Base-by-base conservation (phyloP, 2,113 vertebrate species). In the Lamprologus lemairii region DNA sequence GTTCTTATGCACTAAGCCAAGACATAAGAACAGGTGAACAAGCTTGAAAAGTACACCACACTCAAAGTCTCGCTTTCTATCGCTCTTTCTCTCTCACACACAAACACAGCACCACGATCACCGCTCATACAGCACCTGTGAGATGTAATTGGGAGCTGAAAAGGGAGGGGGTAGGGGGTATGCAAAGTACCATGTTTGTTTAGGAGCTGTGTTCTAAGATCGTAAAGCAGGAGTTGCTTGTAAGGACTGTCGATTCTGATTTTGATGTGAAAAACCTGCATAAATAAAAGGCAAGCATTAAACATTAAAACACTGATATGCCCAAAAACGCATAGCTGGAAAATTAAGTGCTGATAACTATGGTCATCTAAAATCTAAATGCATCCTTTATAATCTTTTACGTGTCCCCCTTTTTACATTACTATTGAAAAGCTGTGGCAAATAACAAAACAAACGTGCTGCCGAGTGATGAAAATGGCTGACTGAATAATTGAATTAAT, bases 401-500 rank as follows among this genome's bases (percentile, higher is more conserved):
- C 7, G 2, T 78, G 45, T 78, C 45, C 45, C 10, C 26, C 26
- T 51, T 78, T 78, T 78, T 84, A 92, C 86, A 87, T 87, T 68
- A 82, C 83, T 75, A 68, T 42, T 65, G 55, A 7, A 83, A 49
- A 68, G 42, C 33, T 19, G 40, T 82, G 54, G 73, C 28, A 87
- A 71, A 91, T 85, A 91, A 91, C 87, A 91, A 87, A 88, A 63
- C 85, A 89, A 90, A 93, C 87, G 87, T 88, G 80, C 79, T 73
- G 82, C 91, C 81, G 92, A 94, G 92, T 92, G 86, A 91, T 93
- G 94, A 95, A 96, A 96, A 95, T 95, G 93, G 87, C 94, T 92
- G 91, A 87, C 87, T 95, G 95, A 96, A 97, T 96, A 95, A 97
- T 96, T 96, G 90, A 96, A 95, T 95, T 94, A 95, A 96, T 95